Conservation (phyloP, 2,113 vertebrate genomes). For the Malurus elegans region DNA sequence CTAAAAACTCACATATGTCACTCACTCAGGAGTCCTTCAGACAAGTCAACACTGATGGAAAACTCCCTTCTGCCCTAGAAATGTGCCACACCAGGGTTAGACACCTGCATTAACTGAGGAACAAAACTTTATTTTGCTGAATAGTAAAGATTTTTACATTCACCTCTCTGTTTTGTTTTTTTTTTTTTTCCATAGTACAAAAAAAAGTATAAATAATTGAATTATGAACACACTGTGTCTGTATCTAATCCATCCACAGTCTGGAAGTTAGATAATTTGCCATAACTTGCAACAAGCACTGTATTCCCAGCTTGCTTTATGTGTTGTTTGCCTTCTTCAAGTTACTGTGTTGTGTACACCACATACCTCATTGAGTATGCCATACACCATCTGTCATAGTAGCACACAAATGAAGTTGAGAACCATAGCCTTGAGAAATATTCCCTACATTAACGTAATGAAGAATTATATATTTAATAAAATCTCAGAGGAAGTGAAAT, state of each 20-base stretch:
- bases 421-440: conserved; percentile 53
- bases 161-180: too few relatives aligned
- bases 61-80: background rate
- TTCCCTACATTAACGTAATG: conserved; percentile 15
- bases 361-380: background rate
- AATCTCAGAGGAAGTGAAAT: conserved; percentile 45
- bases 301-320: conserved; percentile 35
- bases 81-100: background rate
- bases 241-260: conserved; percentile 11
- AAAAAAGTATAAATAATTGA: background rate
- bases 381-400: background rate
- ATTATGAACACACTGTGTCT: background rate
- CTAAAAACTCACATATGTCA: background rate
- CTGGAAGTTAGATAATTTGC: conserved; percentile 47
- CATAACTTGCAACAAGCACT: conserved; percentile 13
- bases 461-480: conserved; percentile 43
- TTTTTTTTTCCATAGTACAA: background rate
- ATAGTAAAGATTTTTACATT: background rate
- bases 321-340: background rate
- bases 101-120: background rate
- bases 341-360: conserved; percentile 17
- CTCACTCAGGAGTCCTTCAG: background rate
- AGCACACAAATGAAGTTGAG: conserved; percentile 32
- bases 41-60: background rate
- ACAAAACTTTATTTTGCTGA: background rate